Evolutionary conservation across 2,797 vertebrate genomes (phyloP).

Genomic region (Lepus townsendii): DNA sequence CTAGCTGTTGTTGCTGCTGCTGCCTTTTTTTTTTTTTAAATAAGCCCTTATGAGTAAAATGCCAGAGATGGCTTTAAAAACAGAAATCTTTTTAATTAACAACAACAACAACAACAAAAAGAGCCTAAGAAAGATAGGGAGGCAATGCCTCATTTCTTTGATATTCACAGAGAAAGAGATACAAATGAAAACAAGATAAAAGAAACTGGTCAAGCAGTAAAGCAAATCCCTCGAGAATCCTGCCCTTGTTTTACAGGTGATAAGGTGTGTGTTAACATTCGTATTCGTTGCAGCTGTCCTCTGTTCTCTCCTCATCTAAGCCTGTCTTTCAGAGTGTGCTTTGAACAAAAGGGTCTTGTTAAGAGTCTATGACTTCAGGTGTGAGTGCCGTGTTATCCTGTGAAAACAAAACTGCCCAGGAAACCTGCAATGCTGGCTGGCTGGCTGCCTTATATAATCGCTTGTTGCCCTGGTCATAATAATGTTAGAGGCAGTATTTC

Average conservation of each 20-base stretch:
- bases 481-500: conserved; percentile 56
- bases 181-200: conserved; percentile 45
- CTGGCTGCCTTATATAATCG: conserved; percentile 68
- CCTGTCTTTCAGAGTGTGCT: conserved; percentile 38
- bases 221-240: conserved; percentile 57
- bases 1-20: background rate
- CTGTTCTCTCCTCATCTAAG: conserved; percentile 59
- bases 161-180: background rate
- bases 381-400: conserved; percentile 41
- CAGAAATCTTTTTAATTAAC: conserved; percentile 31
- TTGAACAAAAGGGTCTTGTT: conserved; percentile 75
- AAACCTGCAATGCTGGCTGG: conserved; percentile 69
- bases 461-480: conserved; percentile 68
- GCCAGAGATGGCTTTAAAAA: conserved; percentile 29
- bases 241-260: conserved; percentile 35
- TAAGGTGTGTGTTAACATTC: conserved; percentile 61
- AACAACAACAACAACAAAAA: background rate
- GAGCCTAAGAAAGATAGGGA: conserved; percentile 46
- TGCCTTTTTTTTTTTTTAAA: background rate
- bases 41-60: conserved; percentile 37
- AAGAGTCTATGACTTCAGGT: conserved; percentile 59
- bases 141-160: conserved; percentile 12
- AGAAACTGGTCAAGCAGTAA: conserved; percentile 41
- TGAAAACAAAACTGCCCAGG: conserved; percentile 62
- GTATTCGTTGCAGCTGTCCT: conserved; percentile 58